Conservation (phyloP, 2,888 invertebrate genomes). For the Eurytoma californica region DNA sequence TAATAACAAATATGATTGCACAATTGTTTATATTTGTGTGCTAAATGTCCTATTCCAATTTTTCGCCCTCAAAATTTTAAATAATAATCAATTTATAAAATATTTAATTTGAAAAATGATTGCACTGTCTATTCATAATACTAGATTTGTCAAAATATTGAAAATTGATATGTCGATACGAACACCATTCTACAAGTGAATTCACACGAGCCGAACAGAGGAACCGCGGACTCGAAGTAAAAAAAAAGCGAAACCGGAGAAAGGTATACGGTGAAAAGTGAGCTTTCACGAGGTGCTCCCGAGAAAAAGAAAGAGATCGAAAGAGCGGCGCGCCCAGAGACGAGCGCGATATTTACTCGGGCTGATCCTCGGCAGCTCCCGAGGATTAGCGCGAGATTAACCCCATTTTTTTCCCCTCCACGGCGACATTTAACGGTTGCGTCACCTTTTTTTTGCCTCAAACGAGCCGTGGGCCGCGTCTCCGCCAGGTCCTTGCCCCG, state of each 20-base stretch:
- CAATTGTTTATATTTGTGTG: no score
- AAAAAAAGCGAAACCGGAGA: slow-evolving; percentile 6
- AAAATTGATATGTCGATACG: no score
- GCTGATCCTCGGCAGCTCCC: slow-evolving; percentile 15
- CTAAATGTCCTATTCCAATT: no score
- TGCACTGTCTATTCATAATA: no score
- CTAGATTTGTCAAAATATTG: no score
- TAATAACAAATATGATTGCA: no score
- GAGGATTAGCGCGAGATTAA: slow-evolving; percentile 67
- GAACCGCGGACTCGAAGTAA: background rate
- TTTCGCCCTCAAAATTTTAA: no score
- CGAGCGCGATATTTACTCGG: slow-evolving; percentile 29
- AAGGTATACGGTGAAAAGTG: slow-evolving; percentile 28
- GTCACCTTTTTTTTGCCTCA: slow-evolving; percentile 22
- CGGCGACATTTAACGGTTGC: slow-evolving; percentile 29
- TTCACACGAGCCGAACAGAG: background rate
- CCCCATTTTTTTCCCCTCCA: slow-evolving; percentile 62
- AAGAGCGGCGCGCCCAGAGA: no score
- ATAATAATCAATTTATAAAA: no score
- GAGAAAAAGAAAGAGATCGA: no score
- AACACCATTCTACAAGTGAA: no score
- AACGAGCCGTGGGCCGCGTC: background rate
- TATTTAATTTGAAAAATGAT: no score
- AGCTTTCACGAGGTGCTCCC: slow-evolving; percentile 33
- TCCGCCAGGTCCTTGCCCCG: slow-evolving; percentile 19